Evolutionary conservation across 2,888 invertebrate species (phyloP).

Genomic region (Psylliodes chrysocephalus): DNA sequence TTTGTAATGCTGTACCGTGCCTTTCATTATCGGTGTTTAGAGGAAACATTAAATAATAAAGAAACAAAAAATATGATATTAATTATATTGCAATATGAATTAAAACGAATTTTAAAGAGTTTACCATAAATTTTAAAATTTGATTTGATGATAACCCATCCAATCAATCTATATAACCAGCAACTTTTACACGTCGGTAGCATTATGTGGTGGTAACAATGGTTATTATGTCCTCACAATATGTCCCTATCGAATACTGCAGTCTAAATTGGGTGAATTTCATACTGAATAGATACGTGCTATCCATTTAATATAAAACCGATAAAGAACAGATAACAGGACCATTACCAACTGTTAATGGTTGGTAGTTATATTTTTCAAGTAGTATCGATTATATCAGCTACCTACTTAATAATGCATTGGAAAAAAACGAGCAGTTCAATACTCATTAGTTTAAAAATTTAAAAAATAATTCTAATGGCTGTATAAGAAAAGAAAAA

Average conservation of each 20-base stretch:
- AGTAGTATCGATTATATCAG: too few species aligned
- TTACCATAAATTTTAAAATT: slow-evolving; percentile 6
- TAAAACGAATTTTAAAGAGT: too few species aligned
- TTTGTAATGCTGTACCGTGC: too few species aligned
- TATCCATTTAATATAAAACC: slow-evolving; percentile 12
- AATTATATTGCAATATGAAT: too few species aligned
- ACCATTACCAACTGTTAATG: not conserved
- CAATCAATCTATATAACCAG: slow-evolving; percentile 1
- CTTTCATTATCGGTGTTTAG: too few species aligned
- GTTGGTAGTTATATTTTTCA: not conserved
- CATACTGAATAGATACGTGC: not conserved
- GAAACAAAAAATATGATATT: too few species aligned
- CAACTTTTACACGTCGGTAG: slow-evolving; percentile 1
- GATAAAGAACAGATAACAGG: not conserved
- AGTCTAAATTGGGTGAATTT: slow-evolving; percentile 11
- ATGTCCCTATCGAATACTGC: slow-evolving; percentile 6
- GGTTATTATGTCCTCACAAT: slow-evolving; percentile 13
- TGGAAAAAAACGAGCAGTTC: too few species aligned
- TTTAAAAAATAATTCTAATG: too few species aligned
- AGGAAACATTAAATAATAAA: too few species aligned
- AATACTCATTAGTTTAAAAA: too few species aligned
- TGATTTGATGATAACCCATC: slow-evolving; percentile 5
- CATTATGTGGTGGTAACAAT: slow-evolving; percentile 5
- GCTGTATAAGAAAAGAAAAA: too few species aligned
- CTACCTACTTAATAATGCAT: too few species aligned